Conservation (phyloP, 2,797 vertebrate species). For the Cuculus canorus region DNA sequence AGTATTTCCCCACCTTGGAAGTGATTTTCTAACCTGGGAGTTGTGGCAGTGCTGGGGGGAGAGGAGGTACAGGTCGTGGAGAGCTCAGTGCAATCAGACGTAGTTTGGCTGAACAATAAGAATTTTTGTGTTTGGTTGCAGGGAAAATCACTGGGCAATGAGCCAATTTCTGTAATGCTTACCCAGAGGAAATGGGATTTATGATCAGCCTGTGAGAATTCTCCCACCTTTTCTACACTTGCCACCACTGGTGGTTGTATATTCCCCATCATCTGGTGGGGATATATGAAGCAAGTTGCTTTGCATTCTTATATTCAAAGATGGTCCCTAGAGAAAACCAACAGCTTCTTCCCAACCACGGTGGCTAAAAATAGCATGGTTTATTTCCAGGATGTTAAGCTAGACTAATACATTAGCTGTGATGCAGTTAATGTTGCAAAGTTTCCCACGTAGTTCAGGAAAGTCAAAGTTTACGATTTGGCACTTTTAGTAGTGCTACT, state of each 20-base stretch:
- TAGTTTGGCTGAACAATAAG: background rate
- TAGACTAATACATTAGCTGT: background rate
- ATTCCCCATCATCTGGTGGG: background rate
- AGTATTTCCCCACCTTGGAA: background rate
- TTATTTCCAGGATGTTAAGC: background rate
- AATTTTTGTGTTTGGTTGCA: background rate
- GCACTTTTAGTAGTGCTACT: too few species aligned
- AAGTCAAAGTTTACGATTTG: background rate
- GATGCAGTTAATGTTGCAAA: background rate
- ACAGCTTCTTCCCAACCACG: background rate
- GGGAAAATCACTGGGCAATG: background rate
- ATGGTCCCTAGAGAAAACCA: background rate
- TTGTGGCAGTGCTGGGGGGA: background rate
- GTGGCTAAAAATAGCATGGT: background rate
- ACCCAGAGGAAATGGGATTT: background rate
- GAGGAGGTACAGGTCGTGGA: accelerated
- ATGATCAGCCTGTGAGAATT: background rate
- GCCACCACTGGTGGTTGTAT: background rate
- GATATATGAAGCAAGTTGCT: background rate
- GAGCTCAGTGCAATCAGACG: background rate
- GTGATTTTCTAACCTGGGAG: accelerated
- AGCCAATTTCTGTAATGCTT: background rate
- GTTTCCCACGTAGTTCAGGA: background rate
- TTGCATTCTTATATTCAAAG: background rate
- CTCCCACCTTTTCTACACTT: background rate